Evolutionary conservation across 2,113 vertebrate species (phyloP).

Genomic region (Galeopterus variegatus): DNA sequence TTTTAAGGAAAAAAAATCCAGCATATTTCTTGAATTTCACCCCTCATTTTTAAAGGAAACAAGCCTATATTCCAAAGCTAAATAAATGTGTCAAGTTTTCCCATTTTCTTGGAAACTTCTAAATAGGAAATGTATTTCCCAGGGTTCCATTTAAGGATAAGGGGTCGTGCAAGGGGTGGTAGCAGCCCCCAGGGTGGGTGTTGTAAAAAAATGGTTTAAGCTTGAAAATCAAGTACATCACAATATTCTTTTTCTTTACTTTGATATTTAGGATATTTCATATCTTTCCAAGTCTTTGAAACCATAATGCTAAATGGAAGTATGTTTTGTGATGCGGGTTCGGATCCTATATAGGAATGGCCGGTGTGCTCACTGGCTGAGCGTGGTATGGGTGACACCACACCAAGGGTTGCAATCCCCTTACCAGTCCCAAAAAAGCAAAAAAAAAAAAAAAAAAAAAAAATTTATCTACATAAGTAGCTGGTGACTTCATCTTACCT

Average conservation of each 20-base stretch:
- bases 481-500: background rate
- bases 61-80: constrained; percentile 12
- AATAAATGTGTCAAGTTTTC: background rate
- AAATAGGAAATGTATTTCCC: background rate
- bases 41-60: background rate
- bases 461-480: background rate
- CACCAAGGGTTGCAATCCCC: no score
- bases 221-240: background rate
- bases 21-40: constrained; percentile 35
- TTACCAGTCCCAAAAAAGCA: no score
- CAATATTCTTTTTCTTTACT: background rate
- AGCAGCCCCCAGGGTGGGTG: background rate
- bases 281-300: constrained; percentile 46
- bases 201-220: background rate
- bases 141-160: background rate
- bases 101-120: constrained; percentile 1
- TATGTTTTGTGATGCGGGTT: background rate
- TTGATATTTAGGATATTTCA: background rate
- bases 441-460: no score
- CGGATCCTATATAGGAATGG: no score
- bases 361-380: no score
- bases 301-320: background rate
- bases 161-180: background rate
- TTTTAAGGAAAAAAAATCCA: background rate
- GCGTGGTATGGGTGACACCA: no score